Conservation (phyloP, 2,797 vertebrate species). For the Percopsis omiscomaycus region DNA sequence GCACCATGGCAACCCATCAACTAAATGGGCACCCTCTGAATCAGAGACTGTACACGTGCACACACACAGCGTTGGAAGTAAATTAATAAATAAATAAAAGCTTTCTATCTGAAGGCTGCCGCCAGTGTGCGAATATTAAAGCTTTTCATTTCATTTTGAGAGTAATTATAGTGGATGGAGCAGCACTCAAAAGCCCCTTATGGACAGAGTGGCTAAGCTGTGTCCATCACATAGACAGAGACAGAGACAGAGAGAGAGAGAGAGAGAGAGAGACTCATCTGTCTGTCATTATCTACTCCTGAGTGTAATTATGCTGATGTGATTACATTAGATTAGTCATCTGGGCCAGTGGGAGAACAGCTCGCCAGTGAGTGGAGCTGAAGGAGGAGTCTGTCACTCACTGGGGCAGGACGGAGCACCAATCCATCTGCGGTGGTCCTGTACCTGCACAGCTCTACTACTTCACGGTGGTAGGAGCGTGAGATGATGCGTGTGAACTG, state of each 20-base stretch:
- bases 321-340: conserved; percentile 80
- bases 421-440: neutral
- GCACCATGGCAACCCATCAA: conserved; percentile 50
- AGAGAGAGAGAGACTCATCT: conserved; percentile 59
- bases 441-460: neutral
- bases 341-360: conserved; percentile 72
- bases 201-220: conserved; percentile 70
- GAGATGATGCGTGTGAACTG: too few species aligned
- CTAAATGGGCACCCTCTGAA: neutral
- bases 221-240: conserved; percentile 68
- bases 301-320: conserved; percentile 78
- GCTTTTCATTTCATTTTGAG: conserved; percentile 72
- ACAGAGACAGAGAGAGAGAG: conserved; percentile 45
- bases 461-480: too few species aligned
- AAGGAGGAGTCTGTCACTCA: conserved; percentile 45
- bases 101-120: conserved; percentile 66
- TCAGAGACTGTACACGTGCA: conserved; percentile 2
- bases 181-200: conserved; percentile 64
- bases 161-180: conserved; percentile 73
- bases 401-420: conserved; percentile 25
- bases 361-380: conserved; percentile 52
- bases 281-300: conserved; percentile 75
- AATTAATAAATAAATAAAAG: conserved; percentile 62
- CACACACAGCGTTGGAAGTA: neutral
- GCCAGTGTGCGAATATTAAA: conserved; percentile 71